Evolutionary conservation across 2,888 invertebrate species (phyloP).

Genomic region (Fissipunctia ypsillon): DNA sequence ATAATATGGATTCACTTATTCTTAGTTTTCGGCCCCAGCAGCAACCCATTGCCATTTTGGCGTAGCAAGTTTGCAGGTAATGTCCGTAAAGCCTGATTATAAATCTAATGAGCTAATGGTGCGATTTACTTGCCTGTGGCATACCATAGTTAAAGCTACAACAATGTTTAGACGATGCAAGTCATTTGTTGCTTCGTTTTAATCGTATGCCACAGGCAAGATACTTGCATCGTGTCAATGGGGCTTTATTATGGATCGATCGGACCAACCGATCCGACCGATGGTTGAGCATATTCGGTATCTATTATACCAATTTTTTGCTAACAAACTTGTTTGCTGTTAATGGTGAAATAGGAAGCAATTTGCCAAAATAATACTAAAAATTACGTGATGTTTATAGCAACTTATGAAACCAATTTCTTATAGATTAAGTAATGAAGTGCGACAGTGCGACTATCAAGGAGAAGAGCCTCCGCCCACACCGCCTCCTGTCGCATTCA

Average conservation of each 20-base stretch:
- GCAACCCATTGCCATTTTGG: background rate
- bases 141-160: background rate
- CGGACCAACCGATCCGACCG: background rate
- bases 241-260: background rate
- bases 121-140: background rate
- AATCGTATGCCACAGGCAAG: background rate
- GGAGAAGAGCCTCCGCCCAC: constrained; percentile 82
- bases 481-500: constrained; percentile 78
- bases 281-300: background rate
- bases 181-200: background rate
- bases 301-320: background rate
- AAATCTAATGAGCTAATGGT: too few relatives aligned
- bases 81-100: background rate
- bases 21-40: background rate
- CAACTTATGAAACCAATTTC: background rate
- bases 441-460: constrained; percentile 85
- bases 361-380: background rate
- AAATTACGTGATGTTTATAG: too few relatives aligned
- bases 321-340: background rate
- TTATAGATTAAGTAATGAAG: constrained; percentile 82
- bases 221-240: background rate
- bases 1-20: background rate
- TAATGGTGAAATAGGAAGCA: background rate
- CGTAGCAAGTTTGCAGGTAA: background rate
- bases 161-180: background rate